Conservation (phyloP, 2,113 vertebrate genomes). For the Pleuronectes platessa region DNA sequence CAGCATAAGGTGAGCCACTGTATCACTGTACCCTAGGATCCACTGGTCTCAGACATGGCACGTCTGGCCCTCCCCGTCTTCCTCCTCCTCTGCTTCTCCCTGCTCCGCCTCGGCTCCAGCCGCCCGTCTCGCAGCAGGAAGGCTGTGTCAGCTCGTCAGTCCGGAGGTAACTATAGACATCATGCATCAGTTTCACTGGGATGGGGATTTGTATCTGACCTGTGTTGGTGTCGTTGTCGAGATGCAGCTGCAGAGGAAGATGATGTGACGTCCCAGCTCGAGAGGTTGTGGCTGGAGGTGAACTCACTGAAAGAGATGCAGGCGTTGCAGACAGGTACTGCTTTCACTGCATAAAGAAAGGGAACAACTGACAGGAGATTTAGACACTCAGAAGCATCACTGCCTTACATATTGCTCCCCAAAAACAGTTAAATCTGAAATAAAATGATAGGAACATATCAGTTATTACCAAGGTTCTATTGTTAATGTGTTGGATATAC, state of each 20-base stretch:
- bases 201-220: slow-evolving; percentile 4
- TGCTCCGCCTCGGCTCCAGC: slow-evolving; percentile 69
- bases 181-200: not conserved
- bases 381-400: not conserved
- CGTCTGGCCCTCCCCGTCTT: slow-evolving; percentile 67
- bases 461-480: not conserved
- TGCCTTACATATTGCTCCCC: not conserved
- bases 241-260: slow-evolving; percentile 84
- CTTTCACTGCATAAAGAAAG: not conserved
- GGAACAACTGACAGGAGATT: not conserved
- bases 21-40: slow-evolving; percentile 36
- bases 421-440: not conserved
- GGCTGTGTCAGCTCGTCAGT: slow-evolving; percentile 64
- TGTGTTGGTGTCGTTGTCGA: slow-evolving; percentile 23
- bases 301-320: slow-evolving; percentile 97
- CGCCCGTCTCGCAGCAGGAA: slow-evolving; percentile 74
- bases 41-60: slow-evolving; percentile 72
- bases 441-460: not conserved
- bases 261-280: slow-evolving; percentile 89
- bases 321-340: slow-evolving; percentile 93
- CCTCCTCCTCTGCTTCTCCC: slow-evolving; percentile 67
- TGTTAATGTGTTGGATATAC: not conserved
- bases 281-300: slow-evolving; percentile 94
- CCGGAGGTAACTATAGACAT: slow-evolving; percentile 62
- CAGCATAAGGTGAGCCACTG: slow-evolving; percentile 65